Base-by-base conservation (phyloP, 2,113 vertebrate genomes). In the Hylia prasina region DNA sequence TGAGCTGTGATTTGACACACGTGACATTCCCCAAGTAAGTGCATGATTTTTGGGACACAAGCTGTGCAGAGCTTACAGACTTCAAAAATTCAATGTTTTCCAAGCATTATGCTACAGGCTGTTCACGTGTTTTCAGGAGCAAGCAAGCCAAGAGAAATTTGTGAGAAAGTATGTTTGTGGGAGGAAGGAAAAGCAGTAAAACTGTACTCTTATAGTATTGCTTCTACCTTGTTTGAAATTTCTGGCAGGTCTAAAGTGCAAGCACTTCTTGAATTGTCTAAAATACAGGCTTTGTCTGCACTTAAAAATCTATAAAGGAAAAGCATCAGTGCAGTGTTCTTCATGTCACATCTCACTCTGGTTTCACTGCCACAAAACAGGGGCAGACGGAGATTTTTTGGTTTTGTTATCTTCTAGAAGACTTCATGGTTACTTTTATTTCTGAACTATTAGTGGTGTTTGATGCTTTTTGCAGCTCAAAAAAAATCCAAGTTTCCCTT, bases 291-390 rank as follows among this genome's bases (percentile, higher is more conserved):
- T 81, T 83, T 83, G 37, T 77, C 33, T 8, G 4, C 30, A 50
- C 31, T 73, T 88, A 31, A 31, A 37, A 37, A 53, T 73, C 50
- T 37, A 7, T 58, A 23, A 89, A 56, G 40, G n/a, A 31, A 78
- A 57, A 92, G 22, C 7, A 45, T 5, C 20, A 25, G 13, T 23
- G 3, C 47, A 0, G 0, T 50, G 17, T 18, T 44, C 24, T 51
- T 70, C 15, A 4, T 42, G 35, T 60, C 39, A 54, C 15, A 15
- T 7, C 48, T 60, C 33, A 50, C 21, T 51, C 28, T 40, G 27
- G 13, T 44, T 61, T 86, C 39, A 8, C 13, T 19, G 21, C 11
- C 47, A 23, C 7, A 11, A 58, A 87, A 21, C 14, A 40, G 7
- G 8, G 25, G 10, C 19, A 37, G 24, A 42, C 33, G 6, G 75